These are phyloP conservation scores for Penaeus japonicus DNA, from an alignment of 1,140 invertebrate genomes.

Conservation along the genomic window DNA sequence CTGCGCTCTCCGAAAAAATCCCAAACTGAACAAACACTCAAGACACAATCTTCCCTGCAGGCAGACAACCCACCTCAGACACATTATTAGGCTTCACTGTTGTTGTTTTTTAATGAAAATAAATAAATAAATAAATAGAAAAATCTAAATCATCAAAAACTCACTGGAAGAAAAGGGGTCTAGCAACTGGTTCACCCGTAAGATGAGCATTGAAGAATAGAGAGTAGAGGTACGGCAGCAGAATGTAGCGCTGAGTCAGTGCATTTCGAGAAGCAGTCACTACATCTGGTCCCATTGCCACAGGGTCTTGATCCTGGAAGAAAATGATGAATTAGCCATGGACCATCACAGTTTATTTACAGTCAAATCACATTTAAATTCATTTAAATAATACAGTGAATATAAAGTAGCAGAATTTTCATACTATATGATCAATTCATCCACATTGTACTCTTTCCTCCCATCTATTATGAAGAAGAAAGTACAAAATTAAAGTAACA, in stretches of 20 bases:
- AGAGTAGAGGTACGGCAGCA: slow-evolving; percentile 67
- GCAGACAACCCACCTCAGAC: no score
- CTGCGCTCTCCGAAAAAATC: no score
- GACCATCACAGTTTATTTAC: no score
- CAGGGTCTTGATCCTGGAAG: slow-evolving; percentile 61
- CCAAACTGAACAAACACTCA: no score
- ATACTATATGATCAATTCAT: background rate
- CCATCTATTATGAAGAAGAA: slow-evolving; percentile 29
- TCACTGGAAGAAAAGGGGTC: slow-evolving; percentile 68
- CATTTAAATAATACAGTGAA: slow-evolving; percentile 72
- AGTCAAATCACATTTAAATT: slow-evolving; percentile 75
- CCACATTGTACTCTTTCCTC: slow-evolving; percentile 58
- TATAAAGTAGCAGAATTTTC: slow-evolving; percentile 64
- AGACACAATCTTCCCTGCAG: no score
- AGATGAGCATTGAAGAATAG: slow-evolving; percentile 64
- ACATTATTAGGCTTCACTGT: no score
- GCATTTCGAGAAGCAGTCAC: slow-evolving; percentile 60
- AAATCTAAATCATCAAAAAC: slow-evolving; percentile 20
- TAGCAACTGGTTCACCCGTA: slow-evolving; percentile 63
- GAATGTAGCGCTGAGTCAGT: slow-evolving; percentile 63
- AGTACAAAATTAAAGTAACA: slow-evolving; percentile 60
- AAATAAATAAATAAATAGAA: background rate
- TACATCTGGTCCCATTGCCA: slow-evolving; percentile 60
- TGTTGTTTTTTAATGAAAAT: no score
- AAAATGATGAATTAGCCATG: no score